Percentiles rank a stretch among this genome's conserved stretches.
Evolutionary conservation across 2,113 vertebrate genomes (phyloP).

Genomic region (Phalacrocorax carbo): DNA sequence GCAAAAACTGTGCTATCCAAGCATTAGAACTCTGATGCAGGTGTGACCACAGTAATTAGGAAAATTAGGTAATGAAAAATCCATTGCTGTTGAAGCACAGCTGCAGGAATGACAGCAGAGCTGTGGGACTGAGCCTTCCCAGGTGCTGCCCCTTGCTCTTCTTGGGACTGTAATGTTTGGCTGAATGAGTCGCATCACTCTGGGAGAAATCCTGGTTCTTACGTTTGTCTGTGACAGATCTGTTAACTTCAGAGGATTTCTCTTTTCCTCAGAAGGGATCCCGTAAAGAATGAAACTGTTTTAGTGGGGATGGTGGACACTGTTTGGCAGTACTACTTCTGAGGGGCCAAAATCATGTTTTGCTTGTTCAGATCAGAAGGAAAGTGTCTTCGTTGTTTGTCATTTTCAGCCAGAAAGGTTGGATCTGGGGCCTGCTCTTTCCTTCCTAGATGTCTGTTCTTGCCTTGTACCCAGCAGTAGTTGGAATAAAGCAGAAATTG

Average conservation of each 20-base stretch:
- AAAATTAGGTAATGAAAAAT: neutral
- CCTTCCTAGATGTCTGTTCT: neutral
- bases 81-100: neutral
- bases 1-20: rapidly evolving
- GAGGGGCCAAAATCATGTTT: rapidly evolving
- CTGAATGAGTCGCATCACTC: neutral
- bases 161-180: neutral
- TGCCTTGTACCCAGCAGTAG: neutral
- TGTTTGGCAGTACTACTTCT: neutral
- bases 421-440: neutral
- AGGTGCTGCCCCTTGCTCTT: neutral
- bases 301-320: too few relatives aligned
- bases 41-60: neutral
- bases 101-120: neutral
- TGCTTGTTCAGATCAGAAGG: neutral
- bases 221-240: rapidly evolving
- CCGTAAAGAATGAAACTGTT: rapidly evolving
- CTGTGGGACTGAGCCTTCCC: neutral
- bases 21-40: rapidly evolving
- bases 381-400: neutral
- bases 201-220: neutral
- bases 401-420: neutral
- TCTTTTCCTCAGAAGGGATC: neutral
- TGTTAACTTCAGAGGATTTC: neutral
- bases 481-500: neutral